Base-by-base conservation (phyloP, 2,888 invertebrate species). In the Scrobipalpa atriplicella region DNA sequence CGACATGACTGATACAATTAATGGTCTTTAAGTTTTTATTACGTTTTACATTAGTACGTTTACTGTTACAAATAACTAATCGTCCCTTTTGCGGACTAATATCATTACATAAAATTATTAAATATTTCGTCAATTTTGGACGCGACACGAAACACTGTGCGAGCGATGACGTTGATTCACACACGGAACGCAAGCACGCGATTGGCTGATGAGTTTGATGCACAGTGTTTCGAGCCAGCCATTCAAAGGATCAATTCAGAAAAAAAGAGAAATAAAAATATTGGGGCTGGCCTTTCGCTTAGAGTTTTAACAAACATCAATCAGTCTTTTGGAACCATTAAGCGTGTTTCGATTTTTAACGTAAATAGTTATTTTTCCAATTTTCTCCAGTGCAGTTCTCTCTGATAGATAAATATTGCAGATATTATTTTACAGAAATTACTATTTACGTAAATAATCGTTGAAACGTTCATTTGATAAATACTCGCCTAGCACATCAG, bases 71-170 rank as follows among this genome's bases (percentile, higher is more conserved):
- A 83, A 85, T 84, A 85, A 78, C 85, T 86, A 85, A 78, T 74
- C 68, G 74, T 78, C 78, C 83, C 78, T 74, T 73, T 75, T 51
- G 76, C 77, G 77, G 82, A 73, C 71, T 73, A 68, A 75, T 69
- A 79, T 83, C 89, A 90, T 89, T 88, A 90, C 87, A 86, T 75
- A 82, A 58, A 90, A 89, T 90, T 90, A 90, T 89, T 88, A 90
- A 89, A 86, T 69, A 60, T 51, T 51, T 38, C 36, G 11, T 43
- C 21, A 16, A 60, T 66, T 9, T 56, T 56, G 43, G 38, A 18
- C 8, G 41, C 39, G 10, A 6, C 13, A 16, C 10, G 41, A 61
- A 61, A 39, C 61, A 61, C 66, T 62, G 47, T 62, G 41, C 29
- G 11, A 64, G 13, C 11, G 19, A 16, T 61, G 39, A 61, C 41